Conservation (phyloP, 2,113 vertebrate species). For the Psittacara wagleri region DNA sequence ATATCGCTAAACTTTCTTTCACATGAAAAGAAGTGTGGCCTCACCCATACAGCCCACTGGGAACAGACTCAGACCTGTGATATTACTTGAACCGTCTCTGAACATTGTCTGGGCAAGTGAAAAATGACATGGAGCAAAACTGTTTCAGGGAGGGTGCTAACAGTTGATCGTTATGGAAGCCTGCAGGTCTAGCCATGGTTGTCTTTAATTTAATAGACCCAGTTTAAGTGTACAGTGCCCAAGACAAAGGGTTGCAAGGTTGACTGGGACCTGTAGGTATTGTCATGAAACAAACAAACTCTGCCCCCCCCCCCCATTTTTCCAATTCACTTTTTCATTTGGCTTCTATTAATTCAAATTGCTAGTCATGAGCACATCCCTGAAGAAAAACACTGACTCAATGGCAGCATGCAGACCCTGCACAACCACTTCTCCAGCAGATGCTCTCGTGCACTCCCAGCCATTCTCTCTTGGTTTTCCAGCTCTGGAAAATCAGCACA, state of each 20-base stretch:
- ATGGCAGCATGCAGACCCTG: neutral
- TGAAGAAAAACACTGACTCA: accelerated
- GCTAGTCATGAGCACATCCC: neutral
- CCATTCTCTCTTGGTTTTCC: neutral
- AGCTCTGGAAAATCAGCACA: neutral
- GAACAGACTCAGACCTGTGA: neutral
- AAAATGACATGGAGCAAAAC: neutral
- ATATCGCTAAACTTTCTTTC: neutral
- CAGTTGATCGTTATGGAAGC: neutral
- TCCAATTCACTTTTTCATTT: neutral
- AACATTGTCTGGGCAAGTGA: neutral
- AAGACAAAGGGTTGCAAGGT: neutral
- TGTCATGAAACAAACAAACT: neutral
- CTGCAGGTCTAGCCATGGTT: neutral
- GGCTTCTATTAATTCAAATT: neutral
- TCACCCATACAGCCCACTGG: neutral
- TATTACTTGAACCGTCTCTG: neutral
- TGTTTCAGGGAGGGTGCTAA: neutral
- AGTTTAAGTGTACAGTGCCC: neutral
- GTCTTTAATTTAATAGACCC: neutral
- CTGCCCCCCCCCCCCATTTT: neutral
- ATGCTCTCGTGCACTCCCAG: neutral
- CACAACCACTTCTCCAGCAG: neutral
- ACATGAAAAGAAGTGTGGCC: neutral
- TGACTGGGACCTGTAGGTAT: neutral